Evolutionary conservation across 2,113 vertebrate genomes (phyloP).

Genomic region (Gymnobelideus leadbeateri): DNA sequence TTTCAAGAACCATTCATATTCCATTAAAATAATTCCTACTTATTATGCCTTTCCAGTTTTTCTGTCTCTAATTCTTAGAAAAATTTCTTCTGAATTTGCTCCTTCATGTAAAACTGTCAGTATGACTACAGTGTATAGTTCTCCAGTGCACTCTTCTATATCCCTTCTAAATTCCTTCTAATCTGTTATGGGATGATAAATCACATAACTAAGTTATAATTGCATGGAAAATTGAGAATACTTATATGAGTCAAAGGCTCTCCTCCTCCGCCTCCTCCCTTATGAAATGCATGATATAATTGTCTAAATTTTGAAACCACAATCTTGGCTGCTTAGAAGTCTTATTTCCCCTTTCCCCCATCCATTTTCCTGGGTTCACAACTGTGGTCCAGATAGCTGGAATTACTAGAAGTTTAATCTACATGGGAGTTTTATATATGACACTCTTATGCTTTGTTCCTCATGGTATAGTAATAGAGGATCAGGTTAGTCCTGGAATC

Average conservation of each 20-base stretch:
- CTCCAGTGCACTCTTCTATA: neutral
- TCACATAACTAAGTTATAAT: neutral
- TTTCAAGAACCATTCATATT: neutral
- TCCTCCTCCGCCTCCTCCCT: neutral
- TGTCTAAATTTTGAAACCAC: neutral
- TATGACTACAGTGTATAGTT: neutral
- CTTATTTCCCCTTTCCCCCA: neutral
- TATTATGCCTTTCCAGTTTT: neutral
- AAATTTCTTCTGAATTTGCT: neutral
- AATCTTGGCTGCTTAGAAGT: neutral
- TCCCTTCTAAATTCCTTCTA: neutral
- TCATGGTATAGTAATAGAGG: neutral
- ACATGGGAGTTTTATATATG: neutral
- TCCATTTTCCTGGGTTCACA: neutral
- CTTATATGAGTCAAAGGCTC: neutral
- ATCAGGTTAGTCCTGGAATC: neutral
- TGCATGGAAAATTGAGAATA: neutral
- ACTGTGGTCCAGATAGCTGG: neutral
- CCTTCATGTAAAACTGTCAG: neutral
- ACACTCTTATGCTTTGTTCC: neutral
- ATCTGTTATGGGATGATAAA: neutral
- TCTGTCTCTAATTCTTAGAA: neutral
- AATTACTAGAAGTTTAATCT: neutral
- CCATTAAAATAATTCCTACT: neutral
- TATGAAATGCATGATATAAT: neutral